phyloP scores from a whole-genome alignment of 1,140 invertebrate genomes.

The Saccostrea cuccullata region DNA sequence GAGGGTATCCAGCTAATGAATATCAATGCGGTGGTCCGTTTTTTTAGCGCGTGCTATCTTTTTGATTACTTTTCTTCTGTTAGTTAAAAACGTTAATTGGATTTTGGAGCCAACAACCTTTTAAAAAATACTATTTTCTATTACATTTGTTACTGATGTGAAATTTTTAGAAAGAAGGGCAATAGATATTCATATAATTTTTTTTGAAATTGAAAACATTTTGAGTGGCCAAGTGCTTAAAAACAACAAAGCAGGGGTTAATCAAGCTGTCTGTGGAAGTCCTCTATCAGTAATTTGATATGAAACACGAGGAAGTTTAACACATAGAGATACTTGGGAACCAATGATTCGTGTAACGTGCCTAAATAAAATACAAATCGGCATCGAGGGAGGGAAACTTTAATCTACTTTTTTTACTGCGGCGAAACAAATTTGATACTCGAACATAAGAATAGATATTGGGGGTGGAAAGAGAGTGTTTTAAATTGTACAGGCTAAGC shows the following conservation, averaged over 20 bases:
- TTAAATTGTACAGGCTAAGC: neutral
- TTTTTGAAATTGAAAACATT: neutral
- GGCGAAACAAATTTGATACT: neutral
- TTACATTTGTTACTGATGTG: neutral
- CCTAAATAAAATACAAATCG: neutral
- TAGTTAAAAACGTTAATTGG: slow-evolving; percentile 2
- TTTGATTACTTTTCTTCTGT: neutral
- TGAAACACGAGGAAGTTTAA: neutral
- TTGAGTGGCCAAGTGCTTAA: neutral
- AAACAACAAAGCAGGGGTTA: neutral
- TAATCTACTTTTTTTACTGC: neutral
- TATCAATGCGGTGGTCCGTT: neutral
- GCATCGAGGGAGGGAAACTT: neutral
- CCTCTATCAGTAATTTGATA: slow-evolving; percentile 6
- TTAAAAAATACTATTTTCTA: neutral
- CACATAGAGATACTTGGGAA: slow-evolving; percentile 12
- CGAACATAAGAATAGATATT: neutral
- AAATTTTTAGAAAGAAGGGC: neutral
- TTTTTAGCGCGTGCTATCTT: slow-evolving; percentile 21
- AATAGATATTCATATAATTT: neutral
- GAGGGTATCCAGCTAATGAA: neutral
- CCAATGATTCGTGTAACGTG: slow-evolving; percentile 21
- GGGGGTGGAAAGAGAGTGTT: neutral
- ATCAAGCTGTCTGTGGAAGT: neutral
- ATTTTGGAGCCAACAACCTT: neutral